These are phyloP conservation scores for Drosophila ogumai DNA, from an alignment of 1,140 invertebrate genomes.

Conservation along the genomic window DNA sequence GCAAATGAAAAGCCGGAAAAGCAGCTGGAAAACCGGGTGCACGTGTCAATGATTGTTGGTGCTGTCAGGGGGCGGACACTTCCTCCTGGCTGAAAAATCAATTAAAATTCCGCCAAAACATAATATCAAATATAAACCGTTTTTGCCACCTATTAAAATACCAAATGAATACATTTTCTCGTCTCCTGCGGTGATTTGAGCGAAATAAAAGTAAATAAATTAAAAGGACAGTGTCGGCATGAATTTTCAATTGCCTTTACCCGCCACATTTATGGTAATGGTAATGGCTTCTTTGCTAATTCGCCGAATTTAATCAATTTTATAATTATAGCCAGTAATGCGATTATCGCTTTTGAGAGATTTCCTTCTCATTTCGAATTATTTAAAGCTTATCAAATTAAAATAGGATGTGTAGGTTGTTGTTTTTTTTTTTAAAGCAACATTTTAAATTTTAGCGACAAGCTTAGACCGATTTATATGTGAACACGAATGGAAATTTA, in stretches of 20 bases:
- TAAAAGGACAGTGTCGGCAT: neutral
- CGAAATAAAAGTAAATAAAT: conserved; percentile 25
- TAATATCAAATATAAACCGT: conserved; percentile 37
- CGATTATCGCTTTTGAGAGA: conserved; percentile 35
- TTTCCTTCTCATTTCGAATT: conserved; percentile 28
- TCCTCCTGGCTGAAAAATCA: conserved; percentile 28
- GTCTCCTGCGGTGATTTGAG: conserved; percentile 20
- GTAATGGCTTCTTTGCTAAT: conserved; percentile 31
- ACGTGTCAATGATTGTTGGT: conserved; percentile 52
- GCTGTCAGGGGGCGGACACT: conserved; percentile 10
- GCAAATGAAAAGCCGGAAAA: conserved; percentile 43
- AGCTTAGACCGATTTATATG: neutral
- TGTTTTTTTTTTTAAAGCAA: neutral
- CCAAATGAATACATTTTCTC: conserved; percentile 21
- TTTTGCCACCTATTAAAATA: conserved; percentile 26
- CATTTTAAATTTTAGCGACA: neutral
- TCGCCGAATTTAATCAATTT: conserved; percentile 33
- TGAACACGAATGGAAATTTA: neutral
- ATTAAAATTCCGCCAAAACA: conserved; percentile 60
- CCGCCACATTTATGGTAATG: neutral
- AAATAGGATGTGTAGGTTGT: neutral
- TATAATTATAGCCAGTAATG: conserved; percentile 37
- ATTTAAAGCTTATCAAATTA: conserved; percentile 25
- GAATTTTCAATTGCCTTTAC: conserved; percentile 11
- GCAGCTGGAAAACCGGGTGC: conserved; percentile 30